Conservation (phyloP, 2,888 invertebrate genomes). For the Patella caerulea region DNA sequence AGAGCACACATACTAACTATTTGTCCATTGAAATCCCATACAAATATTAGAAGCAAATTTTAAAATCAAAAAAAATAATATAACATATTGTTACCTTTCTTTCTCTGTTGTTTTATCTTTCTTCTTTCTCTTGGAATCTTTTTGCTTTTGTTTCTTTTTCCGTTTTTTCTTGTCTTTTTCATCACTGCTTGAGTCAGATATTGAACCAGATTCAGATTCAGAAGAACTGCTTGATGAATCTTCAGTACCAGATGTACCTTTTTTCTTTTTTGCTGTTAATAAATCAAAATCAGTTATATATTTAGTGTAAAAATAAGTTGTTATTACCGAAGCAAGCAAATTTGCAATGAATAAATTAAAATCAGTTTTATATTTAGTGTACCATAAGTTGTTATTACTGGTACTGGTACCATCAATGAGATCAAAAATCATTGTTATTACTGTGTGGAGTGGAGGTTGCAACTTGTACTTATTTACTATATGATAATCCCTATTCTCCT, state of each 20-base stretch:
- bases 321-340: neutral
- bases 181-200: slow-evolving; percentile 41
- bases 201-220: slow-evolving; percentile 49
- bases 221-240: slow-evolving; percentile 37
- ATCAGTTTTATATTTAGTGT: neutral
- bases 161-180: slow-evolving; percentile 50
- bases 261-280: slow-evolving; percentile 47
- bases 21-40: too few relatives aligned
- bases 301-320: neutral
- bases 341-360: slow-evolving; percentile 32
- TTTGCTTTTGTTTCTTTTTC: slow-evolving; percentile 63
- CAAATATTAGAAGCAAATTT: too few relatives aligned
- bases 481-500: too few relatives aligned
- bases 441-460: too few relatives aligned
- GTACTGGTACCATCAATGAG: too few relatives aligned
- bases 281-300: neutral
- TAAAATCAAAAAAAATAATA: too few relatives aligned
- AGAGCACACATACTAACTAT: too few relatives aligned
- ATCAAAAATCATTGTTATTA: neutral
- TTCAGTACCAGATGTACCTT: slow-evolving; percentile 23
- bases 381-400: neutral
- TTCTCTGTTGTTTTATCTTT: slow-evolving; percentile 55
- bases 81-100: slow-evolving; percentile 32
- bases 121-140: slow-evolving; percentile 51
- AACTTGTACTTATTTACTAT: too few relatives aligned